Base-by-base conservation (phyloP, 2,797 vertebrate genomes). In the Chaenodraco wilsoni region DNA sequence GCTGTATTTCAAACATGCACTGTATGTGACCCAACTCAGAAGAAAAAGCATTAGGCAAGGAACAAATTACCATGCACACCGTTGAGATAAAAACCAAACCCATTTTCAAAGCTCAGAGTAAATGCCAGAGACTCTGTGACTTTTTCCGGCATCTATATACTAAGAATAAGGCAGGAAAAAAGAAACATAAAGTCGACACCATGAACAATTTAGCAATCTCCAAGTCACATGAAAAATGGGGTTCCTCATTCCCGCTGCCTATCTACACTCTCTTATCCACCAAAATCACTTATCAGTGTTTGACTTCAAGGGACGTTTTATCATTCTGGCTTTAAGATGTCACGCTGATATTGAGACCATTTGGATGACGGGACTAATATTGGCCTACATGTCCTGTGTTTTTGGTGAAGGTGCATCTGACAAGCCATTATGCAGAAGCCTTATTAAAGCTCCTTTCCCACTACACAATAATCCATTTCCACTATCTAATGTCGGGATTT, bases 31-130 rank as follows among this genome's bases (percentile, higher is more conserved):
- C 81, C 75, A 90, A 72, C 76, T 78, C 72, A 81, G 70, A 85
- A 87, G 65, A 88, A 83, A 72, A 69, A 84, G 65, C 49, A 9
- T 73, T 1, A 76, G 80, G 83, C 77, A 86, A 90, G 89, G 88
- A 91, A 83, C 87, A 91, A 94, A 93, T 93, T 87, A 86, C 85
- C 89, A 87, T 84, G 78, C 83, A 23, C 76, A 85, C 82, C 23
- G 45, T 78, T 72, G 76, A 86, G 92, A 94, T 92, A 89, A 92
- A 86, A 90, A 88, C 79, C 88, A 89, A 91, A 86, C 81, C 78
- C 74, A 78, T 85, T 92, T 91, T 91, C 88, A 93, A 91, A 89
- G 89, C 89, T 76, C 71, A 60, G 81, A 91, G 88, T 88, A 93
- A 93, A 93, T 93, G 91, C 80, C 91, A 91, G 80, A 88, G 8